Base-by-base conservation (phyloP, 2,888 invertebrate genomes). In the Cryptus viduatorius region DNA sequence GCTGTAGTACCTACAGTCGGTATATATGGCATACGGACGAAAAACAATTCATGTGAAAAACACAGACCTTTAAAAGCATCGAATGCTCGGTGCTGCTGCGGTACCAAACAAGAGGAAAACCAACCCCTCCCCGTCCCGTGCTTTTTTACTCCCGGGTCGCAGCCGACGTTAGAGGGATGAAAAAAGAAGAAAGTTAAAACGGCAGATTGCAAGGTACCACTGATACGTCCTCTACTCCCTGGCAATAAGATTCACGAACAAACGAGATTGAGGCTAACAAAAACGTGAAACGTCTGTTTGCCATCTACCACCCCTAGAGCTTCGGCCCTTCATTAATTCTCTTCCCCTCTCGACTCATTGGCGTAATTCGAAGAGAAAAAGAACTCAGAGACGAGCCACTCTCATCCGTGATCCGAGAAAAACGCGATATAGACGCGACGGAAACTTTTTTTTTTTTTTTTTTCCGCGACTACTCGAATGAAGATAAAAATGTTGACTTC, bases 301-400 rank as follows among this genome's bases (percentile, higher is more conserved):
- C 75, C 50, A 37, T 44, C 65, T 65, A 50, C 50, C 68, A 73
- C 24, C 50, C 61, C 48, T 61, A 61, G 46, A 68, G 67, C 68
- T 75, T 68, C 29, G 29, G 14, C 48, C 77, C 56, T 59, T 82
- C 82, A 77, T 77, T 82, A 76, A 82, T 82, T 71, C 77, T 59
- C 42, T 77, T 48, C 46, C 50, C 68, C 19, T 16, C 19, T 81
- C 50, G 68, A 59, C 67, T 67, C 67, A 80, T 73, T 68, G 67
- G 67, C 56, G 80, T 68, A 73, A 80, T 73, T 73, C 80, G 37
- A 46, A 61, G 73, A 59, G 59, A 65, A 73, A 50, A 71, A 79
- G 37, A 61, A 75, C 29, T 61, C 24, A 37, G 65, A 71, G 44
- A 24, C 44, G 67, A 59, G 59, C 46, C 67, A 67, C 53, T 56